These are phyloP conservation scores for Torymus texanus DNA, from an alignment of 2,888 invertebrate genomes.

Conservation along the genomic window DNA sequence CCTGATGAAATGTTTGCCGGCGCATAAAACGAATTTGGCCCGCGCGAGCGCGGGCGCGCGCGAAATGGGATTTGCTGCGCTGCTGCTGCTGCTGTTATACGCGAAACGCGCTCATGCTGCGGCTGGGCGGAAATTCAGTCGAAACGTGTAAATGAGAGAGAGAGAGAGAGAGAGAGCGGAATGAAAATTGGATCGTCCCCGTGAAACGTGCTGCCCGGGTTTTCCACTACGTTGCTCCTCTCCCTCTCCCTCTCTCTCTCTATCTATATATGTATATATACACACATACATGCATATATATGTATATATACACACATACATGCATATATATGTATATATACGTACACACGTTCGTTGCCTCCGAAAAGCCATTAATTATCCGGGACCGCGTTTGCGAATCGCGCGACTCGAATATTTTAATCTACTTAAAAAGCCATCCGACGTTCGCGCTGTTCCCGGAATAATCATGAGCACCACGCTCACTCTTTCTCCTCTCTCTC, in stretches of 20 bases:
- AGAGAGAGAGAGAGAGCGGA: background rate
- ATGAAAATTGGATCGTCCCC: slow-evolving; percentile 39
- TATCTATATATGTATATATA: too few relatives aligned
- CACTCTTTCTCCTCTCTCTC: slow-evolving; percentile 57
- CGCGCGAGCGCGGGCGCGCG: background rate
- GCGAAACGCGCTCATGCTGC: background rate
- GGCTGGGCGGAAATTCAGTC: slow-evolving; percentile 65
- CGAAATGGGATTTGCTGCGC: slow-evolving; percentile 60
- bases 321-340: too few relatives aligned
- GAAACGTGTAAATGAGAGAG: slow-evolving; percentile 60
- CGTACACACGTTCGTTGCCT: slow-evolving; percentile 7
- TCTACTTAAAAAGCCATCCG: slow-evolving; percentile 74
- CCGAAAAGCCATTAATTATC: slow-evolving; percentile 72
- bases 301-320: too few relatives aligned
- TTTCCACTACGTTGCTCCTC: too few relatives aligned
- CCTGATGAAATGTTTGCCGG: slow-evolving; percentile 7
- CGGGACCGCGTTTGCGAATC: slow-evolving; percentile 61
- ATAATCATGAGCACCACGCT: slow-evolving; percentile 65
- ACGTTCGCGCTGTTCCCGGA: slow-evolving; percentile 60
- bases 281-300: too few relatives aligned
- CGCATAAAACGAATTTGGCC: slow-evolving; percentile 18
- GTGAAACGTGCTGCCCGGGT: too few relatives aligned
- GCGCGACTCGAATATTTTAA: slow-evolving; percentile 66
- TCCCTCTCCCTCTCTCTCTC: too few relatives aligned
- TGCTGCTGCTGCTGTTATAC: too few relatives aligned